Conservation (phyloP, 2,113 vertebrate species). For the Limanda limanda region DNA sequence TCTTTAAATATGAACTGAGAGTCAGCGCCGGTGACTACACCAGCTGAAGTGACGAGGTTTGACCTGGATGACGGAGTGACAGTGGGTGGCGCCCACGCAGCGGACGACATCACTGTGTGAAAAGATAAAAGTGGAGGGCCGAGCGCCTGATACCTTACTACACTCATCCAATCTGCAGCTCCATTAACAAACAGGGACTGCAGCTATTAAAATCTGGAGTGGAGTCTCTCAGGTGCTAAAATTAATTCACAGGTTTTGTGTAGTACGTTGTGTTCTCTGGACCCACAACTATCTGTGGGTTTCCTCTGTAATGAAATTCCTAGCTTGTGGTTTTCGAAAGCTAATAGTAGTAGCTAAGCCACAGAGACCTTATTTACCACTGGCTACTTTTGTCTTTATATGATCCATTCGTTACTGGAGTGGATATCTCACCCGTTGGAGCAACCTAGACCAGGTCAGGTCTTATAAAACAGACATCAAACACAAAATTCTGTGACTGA, state of each 20-base stretch:
- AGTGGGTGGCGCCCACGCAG: slow-evolving; percentile 1
- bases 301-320: too few relatives aligned
- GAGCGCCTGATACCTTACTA: slow-evolving; percentile 34
- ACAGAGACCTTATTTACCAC: too few relatives aligned
- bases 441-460: too few relatives aligned
- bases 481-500: not conserved
- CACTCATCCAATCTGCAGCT: slow-evolving; percentile 32
- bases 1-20: not conserved
- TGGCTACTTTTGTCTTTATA: too few relatives aligned
- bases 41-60: not conserved
- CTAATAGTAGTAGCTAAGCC: too few relatives aligned
- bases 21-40: not conserved
- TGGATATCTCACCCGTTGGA: too few relatives aligned
- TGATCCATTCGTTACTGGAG: too few relatives aligned
- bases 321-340: too few relatives aligned
- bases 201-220: slow-evolving; percentile 56
- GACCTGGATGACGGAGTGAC: not conserved
- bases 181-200: slow-evolving; percentile 51
- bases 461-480: too few relatives aligned
- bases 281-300: too few relatives aligned
- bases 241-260: slow-evolving; percentile 55
- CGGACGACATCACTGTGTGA: slow-evolving; percentile 31
- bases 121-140: slow-evolving; percentile 20
- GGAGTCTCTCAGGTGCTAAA: slow-evolving; percentile 47
- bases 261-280: not conserved